These are phyloP conservation scores for Penaeus japonicus DNA, from an alignment of 1,140 invertebrate species.

Conservation along the genomic window DNA sequence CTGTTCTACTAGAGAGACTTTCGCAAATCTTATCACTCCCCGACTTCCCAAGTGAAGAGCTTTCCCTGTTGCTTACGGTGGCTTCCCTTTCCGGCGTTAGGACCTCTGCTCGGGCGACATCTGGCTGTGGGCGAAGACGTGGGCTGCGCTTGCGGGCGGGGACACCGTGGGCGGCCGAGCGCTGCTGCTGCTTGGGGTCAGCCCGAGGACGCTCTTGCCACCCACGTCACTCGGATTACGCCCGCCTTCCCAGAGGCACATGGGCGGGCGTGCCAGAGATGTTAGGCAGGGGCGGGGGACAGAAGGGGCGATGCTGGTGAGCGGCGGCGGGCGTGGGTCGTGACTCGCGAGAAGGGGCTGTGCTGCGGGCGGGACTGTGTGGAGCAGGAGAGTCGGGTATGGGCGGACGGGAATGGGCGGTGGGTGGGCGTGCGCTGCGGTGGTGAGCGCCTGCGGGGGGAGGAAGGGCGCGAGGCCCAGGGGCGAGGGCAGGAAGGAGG, in stretches of 20 bases:
- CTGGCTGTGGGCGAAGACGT: too few relatives aligned
- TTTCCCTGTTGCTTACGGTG: too few relatives aligned
- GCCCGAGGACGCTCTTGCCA: not conserved
- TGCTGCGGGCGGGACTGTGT: conserved; percentile 40
- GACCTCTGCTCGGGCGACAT: too few relatives aligned
- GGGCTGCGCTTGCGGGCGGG: too few relatives aligned
- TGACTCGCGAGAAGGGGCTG: conserved; percentile 43
- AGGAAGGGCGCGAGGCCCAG: conserved; percentile 26
- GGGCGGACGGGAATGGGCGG: conserved; percentile 24
- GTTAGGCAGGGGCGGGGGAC: conserved; percentile 3
- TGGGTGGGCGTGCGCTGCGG: not conserved
- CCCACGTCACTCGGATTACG: not conserved
- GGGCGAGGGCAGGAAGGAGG: conserved; percentile 30
- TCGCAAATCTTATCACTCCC: too few relatives aligned
- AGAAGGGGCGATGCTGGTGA: not conserved
- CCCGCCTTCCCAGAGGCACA: conserved; percentile 36
- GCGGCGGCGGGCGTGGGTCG: conserved; percentile 33
- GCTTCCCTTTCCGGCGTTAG: too few relatives aligned
- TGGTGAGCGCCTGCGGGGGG: not conserved
- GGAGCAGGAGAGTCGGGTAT: conserved; percentile 42
- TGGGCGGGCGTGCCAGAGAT: not conserved
- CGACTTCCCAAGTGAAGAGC: too few relatives aligned
- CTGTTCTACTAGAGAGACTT: too few relatives aligned
- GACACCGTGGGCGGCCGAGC: too few relatives aligned
- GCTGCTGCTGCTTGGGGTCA: too few relatives aligned